phyloP scores from a whole-genome alignment of 2,797 vertebrate genomes.

The Chlorospingus semifuscus region DNA sequence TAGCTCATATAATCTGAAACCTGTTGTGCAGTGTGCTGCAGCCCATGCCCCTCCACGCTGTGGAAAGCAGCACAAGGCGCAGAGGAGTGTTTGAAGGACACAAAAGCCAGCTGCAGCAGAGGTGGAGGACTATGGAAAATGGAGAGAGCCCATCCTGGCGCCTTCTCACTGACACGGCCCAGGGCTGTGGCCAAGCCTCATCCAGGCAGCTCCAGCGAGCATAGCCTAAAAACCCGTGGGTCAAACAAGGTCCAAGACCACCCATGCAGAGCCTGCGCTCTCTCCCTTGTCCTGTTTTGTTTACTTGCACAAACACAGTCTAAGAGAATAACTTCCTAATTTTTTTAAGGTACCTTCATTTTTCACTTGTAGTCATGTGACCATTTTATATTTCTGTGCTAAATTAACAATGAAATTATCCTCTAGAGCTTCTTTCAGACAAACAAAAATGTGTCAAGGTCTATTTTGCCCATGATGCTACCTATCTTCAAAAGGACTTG shows the following conservation, averaged over 20 bases:
- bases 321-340: neutral
- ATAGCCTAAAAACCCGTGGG: rapidly evolving
- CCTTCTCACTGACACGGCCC: neutral
- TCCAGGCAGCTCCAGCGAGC: rapidly evolving
- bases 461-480: neutral
- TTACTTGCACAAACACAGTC: neutral
- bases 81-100: neutral
- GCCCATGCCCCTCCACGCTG: neutral
- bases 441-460: neutral
- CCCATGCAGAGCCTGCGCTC: neutral
- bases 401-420: neutral
- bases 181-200: neutral
- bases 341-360: neutral
- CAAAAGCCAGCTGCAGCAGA: neutral
- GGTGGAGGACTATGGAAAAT: neutral
- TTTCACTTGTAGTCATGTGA: rapidly evolving
- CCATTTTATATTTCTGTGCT: neutral
- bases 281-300: neutral
- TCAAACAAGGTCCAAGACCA: neutral
- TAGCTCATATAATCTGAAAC: neutral
- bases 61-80: neutral
- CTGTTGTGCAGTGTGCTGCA: neutral
- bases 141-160: neutral
- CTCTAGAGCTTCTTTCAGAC: neutral
- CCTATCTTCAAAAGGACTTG: neutral